Percentiles rank a stretch among this genome's conserved stretches.
Conservation (phyloP, 2,888 invertebrate genomes). For the Mythimna vitellina region DNA sequence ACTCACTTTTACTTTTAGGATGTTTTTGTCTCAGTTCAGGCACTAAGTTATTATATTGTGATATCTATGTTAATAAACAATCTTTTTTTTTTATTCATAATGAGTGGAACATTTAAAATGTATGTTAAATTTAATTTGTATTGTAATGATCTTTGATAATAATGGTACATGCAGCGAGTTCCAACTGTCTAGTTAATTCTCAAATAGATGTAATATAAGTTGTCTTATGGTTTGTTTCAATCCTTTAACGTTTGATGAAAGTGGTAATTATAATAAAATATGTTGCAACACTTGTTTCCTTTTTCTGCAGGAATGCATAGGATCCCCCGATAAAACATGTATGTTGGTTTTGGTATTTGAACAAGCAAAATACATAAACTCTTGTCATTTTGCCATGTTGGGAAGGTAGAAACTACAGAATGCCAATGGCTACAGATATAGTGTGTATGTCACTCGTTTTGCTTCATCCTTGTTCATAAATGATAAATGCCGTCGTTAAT, state of each 20-base stretch:
- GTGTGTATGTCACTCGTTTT: no score
- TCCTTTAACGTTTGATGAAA: constrained; percentile 79
- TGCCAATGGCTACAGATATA: no score
- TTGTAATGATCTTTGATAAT: constrained; percentile 51
- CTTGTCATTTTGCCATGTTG: no score
- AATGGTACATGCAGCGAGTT: constrained; percentile 64
- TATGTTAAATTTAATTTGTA: constrained; percentile 60
- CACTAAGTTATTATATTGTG: constrained; percentile 68
- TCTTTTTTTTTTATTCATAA: constrained; percentile 45
- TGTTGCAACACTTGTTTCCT: constrained; percentile 77
- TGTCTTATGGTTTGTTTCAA: constrained; percentile 79
- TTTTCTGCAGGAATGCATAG: constrained; percentile 21
- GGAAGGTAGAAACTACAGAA: no score
- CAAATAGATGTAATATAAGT: constrained; percentile 72
- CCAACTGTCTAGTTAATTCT: constrained; percentile 72
- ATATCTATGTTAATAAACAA: constrained; percentile 66
- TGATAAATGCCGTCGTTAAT: no score
- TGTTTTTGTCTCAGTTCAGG: constrained; percentile 56
- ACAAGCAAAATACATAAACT: no score
- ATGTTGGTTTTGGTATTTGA: no score
- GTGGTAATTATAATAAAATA: constrained; percentile 84
- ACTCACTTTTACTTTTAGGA: constrained; percentile 41
- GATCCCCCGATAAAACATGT: no score
- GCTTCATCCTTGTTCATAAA: no score
- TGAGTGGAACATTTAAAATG: constrained; percentile 54